Evolutionary conservation across 2,888 invertebrate species (phyloP), one percentile per base, ranked within the genome.

Genomic region (Mesorhabditis belari): DNA sequence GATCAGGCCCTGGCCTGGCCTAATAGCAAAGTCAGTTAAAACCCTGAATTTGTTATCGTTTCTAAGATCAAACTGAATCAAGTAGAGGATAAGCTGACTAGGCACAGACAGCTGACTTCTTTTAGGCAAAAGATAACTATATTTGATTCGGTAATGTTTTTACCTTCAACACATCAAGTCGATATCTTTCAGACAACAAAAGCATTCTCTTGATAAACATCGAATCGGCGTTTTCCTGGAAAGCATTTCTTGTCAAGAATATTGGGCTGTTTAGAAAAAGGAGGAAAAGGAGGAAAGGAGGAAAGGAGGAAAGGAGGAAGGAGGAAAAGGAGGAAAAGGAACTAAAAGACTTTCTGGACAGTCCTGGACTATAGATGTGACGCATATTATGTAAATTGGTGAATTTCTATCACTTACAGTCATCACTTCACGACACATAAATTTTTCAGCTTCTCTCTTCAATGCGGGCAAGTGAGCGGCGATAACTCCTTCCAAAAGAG

Each of bases 131-230:
- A n/a, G n/a, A n/a, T n/a, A n/a, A n/a, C n/a, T n/a, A n/a, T n/a
- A n/a, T n/a, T n/a, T n/a, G n/a, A n/a, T n/a, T n/a, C n/a, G n/a
- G n/a, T n/a, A n/a, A n/a, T n/a, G n/a, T n/a, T n/a, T n/a, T n/a
- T n/a, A n/a, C n/a, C n/a, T n/a, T n/a, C n/a, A n/a, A n/a, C n/a
- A n/a, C n/a, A n/a, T n/a, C n/a, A n/a, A n/a, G n/a, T n/a, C n/a
- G n/a, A 67, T 72, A 79, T 24, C 73, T 73, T 55, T 77, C 76
- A 5, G 77, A 69, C 23, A 79, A 62, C 9, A 79, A 65, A 5
- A 78, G 64, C 65, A 77, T 70, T 56, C 73, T 75, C 62, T 77
- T 76, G 26, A 77, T 73, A 55, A 79, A 75, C 19, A 66, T 66
- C 12, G 68, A 58, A 55, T 79, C 77, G 17, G 70, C 63, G 21